These are phyloP conservation scores for Cliona cf. orientalis DNA, from an alignment of 37 sponge, comb jelly and placozoan genomes.

Conservation along the genomic window DNA sequence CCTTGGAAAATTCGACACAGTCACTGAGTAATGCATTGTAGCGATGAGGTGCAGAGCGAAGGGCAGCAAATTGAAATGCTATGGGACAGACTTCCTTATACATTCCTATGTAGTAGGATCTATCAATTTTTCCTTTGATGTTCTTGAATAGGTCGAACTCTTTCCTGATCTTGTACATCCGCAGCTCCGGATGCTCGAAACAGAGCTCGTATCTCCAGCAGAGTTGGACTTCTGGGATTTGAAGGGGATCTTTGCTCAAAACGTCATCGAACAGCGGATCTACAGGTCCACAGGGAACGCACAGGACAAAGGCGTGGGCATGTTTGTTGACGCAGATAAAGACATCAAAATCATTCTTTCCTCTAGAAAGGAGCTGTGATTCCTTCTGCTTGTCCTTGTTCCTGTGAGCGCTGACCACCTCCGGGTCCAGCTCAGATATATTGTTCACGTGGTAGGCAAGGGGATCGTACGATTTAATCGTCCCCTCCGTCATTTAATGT, in stretches of 20 bases:
- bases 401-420: constrained; percentile 32
- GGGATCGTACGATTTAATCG: constrained; percentile 52
- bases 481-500: background rate
- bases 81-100: constrained; percentile 14
- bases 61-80: constrained; percentile 62
- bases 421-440: constrained; percentile 36
- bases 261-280: constrained; percentile 7
- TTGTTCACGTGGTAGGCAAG: constrained; percentile 60
- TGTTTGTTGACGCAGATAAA: constrained; percentile 60
- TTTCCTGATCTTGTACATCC: constrained; percentile 56
- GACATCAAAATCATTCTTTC: constrained; percentile 29
- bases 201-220: constrained; percentile 67
- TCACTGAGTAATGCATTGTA: constrained; percentile 58
- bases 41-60: constrained; percentile 65
- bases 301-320: constrained; percentile 62
- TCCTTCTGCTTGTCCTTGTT: constrained; percentile 21
- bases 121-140: constrained; percentile 23
- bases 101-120: constrained; percentile 45
- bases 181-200: constrained; percentile 27
- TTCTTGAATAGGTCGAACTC: constrained; percentile 40
- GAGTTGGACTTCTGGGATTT: constrained; percentile 29
- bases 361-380: background rate
- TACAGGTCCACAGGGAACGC: constrained; percentile 3
- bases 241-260: constrained; percentile 10
- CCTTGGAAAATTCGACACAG: constrained; percentile 72